Base-by-base conservation (phyloP, 2,888 invertebrate genomes). In the Alloscopus bannaensis region DNA sequence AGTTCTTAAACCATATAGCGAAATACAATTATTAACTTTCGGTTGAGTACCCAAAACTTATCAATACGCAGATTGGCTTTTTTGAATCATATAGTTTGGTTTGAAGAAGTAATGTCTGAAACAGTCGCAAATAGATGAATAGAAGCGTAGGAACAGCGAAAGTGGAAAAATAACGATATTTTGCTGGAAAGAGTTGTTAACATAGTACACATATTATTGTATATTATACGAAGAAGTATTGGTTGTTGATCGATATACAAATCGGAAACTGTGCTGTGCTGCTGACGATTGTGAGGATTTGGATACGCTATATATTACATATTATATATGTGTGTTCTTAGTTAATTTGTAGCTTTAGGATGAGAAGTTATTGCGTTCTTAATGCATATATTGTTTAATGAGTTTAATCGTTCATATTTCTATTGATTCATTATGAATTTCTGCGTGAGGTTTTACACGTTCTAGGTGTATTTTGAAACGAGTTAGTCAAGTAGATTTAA, bases 261-360 rank as follows among this genome's bases (percentile, higher is more conserved):
- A 59, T 26, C 6, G 29, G n/a, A 28, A 59, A 59, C 59, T 59
- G 29, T 59, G 59, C 59, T 59, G 59, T 26, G 29, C 59, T 59
- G 11, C 24, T 29, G 13, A 26, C 8, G n/a, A 59, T 29, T 24
- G 29, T 59, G 29, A 26, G 11, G 28, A 4, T 45, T n/a, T n/a
- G n/a, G n/a, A n/a, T n/a, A n/a, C n/a, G n/a, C n/a, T n/a, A n/a
- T n/a, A n/a, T n/a, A n/a, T n/a, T n/a, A n/a, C n/a, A n/a, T n/a
- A n/a, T n/a, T n/a, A n/a, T n/a, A n/a, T n/a, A n/a, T n/a, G n/a
- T n/a, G n/a, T n/a, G n/a, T n/a, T n/a, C n/a, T n/a, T n/a, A n/a
- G n/a, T n/a, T n/a, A n/a, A n/a, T n/a, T n/a, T n/a, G n/a, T n/a
- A n/a, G n/a, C n/a, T n/a, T n/a, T n/a, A n/a, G n/a, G n/a, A n/a